Evolutionary conservation across 2,113 vertebrate genomes (phyloP), one percentile per base, ranked within the genome.

Genomic region (Dascyllus trimaculatus): DNA sequence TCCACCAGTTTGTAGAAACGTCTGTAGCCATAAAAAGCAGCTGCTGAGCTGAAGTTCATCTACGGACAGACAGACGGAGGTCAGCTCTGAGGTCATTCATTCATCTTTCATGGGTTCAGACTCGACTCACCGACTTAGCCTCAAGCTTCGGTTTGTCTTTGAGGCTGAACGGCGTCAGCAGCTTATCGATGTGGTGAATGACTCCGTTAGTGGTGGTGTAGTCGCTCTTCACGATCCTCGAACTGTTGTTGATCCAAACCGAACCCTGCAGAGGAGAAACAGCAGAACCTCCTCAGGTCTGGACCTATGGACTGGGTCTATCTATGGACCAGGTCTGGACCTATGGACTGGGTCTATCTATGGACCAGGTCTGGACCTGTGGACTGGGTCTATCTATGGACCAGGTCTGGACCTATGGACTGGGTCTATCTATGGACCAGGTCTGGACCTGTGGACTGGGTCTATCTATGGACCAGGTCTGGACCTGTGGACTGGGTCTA

Each of bases 111-210:
- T 15, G 11, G 14, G 14, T 43, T 14, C 40, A 38, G 58, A 53
- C 35, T 45, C 21, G 10, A 14, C 21, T 0, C 43, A 93, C 87
- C 48, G 0, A 17, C 13, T 5, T 15, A 0, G 53, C 0, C 14
- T 58, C 48, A 21, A 93, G 48, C 1, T 15, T 3, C 1, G 68
- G 87, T 9, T 2, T 80, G 25, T 84, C 87, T 70, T 88, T 35
- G 70, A 96, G 86, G 2, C 65, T 85, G 71, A 89, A 93, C 0
- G 96, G 96, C 10, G 91, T 86, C 76, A 97, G 91, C 67, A 98
- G 58, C 0, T 73, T 89, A 88, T 97, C 93, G 2, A 97, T 95
- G 82, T 97, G 94, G 92, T 99, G 97, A 64, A 99, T 94, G 60
- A 99, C 66, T 0, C 97, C 98, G 0, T 98, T 96, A 19, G 72